phyloP scores from a whole-genome alignment of 1,140 invertebrate species.

The Drosophila erecta region DNA sequence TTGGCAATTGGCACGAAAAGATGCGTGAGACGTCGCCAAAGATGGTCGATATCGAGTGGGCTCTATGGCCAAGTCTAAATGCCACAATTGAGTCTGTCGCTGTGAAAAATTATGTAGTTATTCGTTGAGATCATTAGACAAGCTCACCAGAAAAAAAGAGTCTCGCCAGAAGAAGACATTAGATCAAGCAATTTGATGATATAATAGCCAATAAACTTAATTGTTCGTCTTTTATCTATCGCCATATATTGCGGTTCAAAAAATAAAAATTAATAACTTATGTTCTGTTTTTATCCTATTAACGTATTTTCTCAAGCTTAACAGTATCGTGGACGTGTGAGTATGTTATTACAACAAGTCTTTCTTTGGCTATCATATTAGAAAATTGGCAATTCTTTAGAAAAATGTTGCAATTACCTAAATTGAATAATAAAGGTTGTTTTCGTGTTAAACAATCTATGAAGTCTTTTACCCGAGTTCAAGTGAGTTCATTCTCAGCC shows the following conservation, averaged over 20 bases:
- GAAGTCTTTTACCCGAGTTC: slow-evolving; percentile 10
- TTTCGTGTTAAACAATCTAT: slow-evolving; percentile 18
- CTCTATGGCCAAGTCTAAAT: slow-evolving; percentile 30
- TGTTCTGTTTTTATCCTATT: too few species aligned
- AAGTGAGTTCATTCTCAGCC: background rate
- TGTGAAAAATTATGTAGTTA: slow-evolving; percentile 49
- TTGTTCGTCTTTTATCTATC: slow-evolving; percentile 1
- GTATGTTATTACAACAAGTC: background rate
- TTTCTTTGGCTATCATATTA: background rate
- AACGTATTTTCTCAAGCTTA: background rate
- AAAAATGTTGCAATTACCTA: slow-evolving; percentile 17
- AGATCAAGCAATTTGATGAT: slow-evolving; percentile 21
- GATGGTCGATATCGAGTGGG: slow-evolving; percentile 63
- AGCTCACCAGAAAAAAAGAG: slow-evolving; percentile 18
- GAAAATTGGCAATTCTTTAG: too few species aligned
- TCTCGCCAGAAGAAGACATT: slow-evolving; percentile 28
- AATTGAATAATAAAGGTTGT: slow-evolving; percentile 25
- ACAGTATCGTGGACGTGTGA: background rate
- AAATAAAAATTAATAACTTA: too few species aligned
- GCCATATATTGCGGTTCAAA: background rate
- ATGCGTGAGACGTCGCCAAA: slow-evolving; percentile 68
- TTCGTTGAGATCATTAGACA: slow-evolving; percentile 63
- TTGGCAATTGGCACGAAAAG: slow-evolving; percentile 71
- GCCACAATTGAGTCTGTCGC: slow-evolving; percentile 35
- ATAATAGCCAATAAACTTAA: slow-evolving; percentile 26